A percentile compares a stretch with the other conserved stretches of the same genome.
phyloP scores from a whole-genome alignment of 2,797 vertebrate genomes.

The Dendrocincla fuliginosa region DNA sequence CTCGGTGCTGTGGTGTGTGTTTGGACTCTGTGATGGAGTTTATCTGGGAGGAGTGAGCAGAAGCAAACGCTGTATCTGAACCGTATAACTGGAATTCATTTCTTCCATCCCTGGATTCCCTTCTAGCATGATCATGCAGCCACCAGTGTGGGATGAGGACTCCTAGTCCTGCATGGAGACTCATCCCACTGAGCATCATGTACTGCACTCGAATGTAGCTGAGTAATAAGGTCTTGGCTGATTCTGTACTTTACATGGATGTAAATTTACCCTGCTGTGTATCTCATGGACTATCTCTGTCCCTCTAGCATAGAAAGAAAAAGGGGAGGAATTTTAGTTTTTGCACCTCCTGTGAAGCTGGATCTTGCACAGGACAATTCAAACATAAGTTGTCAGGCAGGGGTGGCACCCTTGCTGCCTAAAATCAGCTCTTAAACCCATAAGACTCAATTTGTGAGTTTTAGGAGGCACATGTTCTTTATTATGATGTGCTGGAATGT shows the following conservation, averaged over 20 bases:
- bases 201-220: background rate
- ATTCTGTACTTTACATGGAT: background rate
- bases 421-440: background rate
- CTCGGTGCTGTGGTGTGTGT: background rate
- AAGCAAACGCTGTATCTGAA: background rate
- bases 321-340: background rate
- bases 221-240: background rate
- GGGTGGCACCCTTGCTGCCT: background rate
- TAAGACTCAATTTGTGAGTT: background rate
- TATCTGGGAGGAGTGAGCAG: background rate
- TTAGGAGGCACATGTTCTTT: background rate
- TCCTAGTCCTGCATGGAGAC: background rate
- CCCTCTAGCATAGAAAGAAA: background rate
- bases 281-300: background rate
- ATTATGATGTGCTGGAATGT: background rate
- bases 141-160: background rate
- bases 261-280: background rate
- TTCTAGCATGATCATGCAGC: background rate
- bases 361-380: background rate
- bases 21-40: background rate
- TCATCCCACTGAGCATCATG: background rate
- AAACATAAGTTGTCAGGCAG: background rate
- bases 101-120: background rate
- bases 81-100: accelerated
- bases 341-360: background rate